Percentiles rank a stretch among this genome's conserved stretches.
These are phyloP conservation scores for Lota lota DNA, from an alignment of 2,113 vertebrate genomes.

Conservation along the genomic window DNA sequence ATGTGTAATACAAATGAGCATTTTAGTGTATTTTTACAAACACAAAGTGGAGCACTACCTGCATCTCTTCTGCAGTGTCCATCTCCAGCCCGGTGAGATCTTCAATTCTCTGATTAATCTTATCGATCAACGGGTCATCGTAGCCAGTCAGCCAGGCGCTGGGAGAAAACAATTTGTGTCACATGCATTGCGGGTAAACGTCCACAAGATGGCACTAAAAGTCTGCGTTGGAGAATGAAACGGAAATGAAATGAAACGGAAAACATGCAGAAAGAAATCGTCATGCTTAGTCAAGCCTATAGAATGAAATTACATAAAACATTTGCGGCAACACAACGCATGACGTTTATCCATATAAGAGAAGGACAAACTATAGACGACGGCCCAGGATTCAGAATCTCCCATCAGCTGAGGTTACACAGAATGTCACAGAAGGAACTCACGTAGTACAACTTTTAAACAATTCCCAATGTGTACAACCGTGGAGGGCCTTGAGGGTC, in stretches of 20 bases:
- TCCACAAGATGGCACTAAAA: conserved; percentile 52
- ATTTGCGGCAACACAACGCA: conserved; percentile 29
- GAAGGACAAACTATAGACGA: conserved; percentile 2
- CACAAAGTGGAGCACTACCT: conserved; percentile 60
- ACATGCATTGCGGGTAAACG: not conserved
- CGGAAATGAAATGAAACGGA: not conserved
- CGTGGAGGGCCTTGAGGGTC: not conserved
- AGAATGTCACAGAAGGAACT: not conserved
- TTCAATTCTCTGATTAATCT: conserved; percentile 90
- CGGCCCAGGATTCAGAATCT: conserved; percentile 48
- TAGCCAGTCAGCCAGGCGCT: conserved; percentile 92
- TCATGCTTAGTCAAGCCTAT: no score
- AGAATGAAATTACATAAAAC: not conserved
- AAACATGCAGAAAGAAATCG: conserved; percentile 29
- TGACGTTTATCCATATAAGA: not conserved
- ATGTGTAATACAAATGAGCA: not conserved
- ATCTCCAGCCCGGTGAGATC: conserved; percentile 91
- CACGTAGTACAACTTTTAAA: no score
- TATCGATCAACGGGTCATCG: conserved; percentile 85
- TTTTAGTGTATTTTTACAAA: not conserved
- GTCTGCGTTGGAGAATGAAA: not conserved
- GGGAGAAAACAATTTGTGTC: conserved; percentile 16
- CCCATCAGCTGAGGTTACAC: conserved; percentile 55
- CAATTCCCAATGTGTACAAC: no score
- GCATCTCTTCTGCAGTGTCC: conserved; percentile 94